phyloP scores from a whole-genome alignment of 2,797 vertebrate species.

The Melanotaenia maccullochi region DNA sequence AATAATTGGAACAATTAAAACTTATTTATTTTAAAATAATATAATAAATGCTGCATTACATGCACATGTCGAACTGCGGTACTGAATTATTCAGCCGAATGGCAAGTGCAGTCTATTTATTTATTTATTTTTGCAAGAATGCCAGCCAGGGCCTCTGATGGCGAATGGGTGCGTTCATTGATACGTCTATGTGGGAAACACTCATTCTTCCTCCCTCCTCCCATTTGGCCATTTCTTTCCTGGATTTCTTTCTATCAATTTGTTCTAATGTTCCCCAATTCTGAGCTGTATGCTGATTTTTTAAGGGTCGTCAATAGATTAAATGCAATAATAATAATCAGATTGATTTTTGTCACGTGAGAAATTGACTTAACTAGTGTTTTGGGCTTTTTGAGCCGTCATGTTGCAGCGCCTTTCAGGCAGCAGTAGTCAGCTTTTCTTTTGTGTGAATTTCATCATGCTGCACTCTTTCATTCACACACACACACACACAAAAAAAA shows the following conservation, averaged over 20 bases:
- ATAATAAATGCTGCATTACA: conserved; percentile 26
- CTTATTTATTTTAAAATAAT: conserved; percentile 6
- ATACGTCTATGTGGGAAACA: conserved; percentile 83
- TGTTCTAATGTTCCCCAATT: conserved; percentile 36
- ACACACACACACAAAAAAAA: neutral
- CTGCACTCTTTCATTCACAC: conserved; percentile 7
- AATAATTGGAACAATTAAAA: conserved; percentile 53
- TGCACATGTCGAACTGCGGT: conserved; percentile 57
- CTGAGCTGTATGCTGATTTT: neutral
- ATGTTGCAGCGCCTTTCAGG: conserved; percentile 22
- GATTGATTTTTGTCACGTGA: conserved; percentile 54
- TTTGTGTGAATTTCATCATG: conserved; percentile 34
- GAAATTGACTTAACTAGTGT: conserved; percentile 20
- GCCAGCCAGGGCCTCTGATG: conserved; percentile 77
- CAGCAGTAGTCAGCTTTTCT: conserved; percentile 17
- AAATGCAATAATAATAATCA: neutral
- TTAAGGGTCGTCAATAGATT: too few relatives aligned
- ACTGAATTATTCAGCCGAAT: conserved; percentile 66
- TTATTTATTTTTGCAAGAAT: conserved; percentile 56
- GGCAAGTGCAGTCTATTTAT: conserved; percentile 41
- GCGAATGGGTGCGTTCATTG: conserved; percentile 85
- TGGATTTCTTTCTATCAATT: conserved; percentile 44
- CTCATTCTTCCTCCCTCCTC: conserved; percentile 72
- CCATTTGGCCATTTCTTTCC: conserved; percentile 58
- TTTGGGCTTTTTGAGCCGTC: conserved; percentile 12